These are phyloP conservation scores for Canis aureus DNA, from an alignment of 2,113 vertebrate genomes.

Conservation along the genomic window DNA sequence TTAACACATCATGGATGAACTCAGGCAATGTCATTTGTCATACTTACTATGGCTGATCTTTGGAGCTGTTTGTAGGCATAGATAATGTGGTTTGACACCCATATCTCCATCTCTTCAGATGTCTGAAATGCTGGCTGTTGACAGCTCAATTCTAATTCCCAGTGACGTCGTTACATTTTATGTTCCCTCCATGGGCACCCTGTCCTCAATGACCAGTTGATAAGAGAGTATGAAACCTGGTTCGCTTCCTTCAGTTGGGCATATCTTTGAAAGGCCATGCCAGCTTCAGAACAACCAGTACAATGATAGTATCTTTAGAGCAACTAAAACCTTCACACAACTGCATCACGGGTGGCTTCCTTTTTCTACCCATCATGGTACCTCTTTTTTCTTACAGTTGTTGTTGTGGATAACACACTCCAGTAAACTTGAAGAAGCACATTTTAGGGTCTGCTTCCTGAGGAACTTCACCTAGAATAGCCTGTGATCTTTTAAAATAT, in stretches of 20 bases:
- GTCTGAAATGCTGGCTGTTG: not conserved
- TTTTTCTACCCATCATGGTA: not conserved
- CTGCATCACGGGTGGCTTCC: not conserved
- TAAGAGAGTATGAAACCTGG: not conserved
- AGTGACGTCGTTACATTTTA: not conserved
- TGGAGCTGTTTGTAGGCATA: not conserved
- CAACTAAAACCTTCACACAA: not conserved
- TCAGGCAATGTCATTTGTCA: not conserved
- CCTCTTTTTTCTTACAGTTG: not conserved
- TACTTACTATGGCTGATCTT: not conserved
- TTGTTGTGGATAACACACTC: not conserved
- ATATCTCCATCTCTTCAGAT: not conserved
- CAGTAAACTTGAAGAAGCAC: not conserved
- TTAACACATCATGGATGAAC: not conserved
- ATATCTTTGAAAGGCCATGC: not conserved
- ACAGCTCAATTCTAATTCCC: not conserved
- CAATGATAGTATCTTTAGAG: not conserved
- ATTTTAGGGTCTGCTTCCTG: not conserved
- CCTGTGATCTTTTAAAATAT: not conserved
- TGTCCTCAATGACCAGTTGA: not conserved
- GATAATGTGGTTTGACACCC: not conserved
- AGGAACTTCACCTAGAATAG: not conserved
- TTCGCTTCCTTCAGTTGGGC: not conserved
- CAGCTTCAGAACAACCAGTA: not conserved
- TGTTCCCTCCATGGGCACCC: not conserved